These are phyloP conservation scores for Lepidocolaptes lacrymiger DNA, from an alignment of 2,797 vertebrate species.

Conservation along the genomic window DNA sequence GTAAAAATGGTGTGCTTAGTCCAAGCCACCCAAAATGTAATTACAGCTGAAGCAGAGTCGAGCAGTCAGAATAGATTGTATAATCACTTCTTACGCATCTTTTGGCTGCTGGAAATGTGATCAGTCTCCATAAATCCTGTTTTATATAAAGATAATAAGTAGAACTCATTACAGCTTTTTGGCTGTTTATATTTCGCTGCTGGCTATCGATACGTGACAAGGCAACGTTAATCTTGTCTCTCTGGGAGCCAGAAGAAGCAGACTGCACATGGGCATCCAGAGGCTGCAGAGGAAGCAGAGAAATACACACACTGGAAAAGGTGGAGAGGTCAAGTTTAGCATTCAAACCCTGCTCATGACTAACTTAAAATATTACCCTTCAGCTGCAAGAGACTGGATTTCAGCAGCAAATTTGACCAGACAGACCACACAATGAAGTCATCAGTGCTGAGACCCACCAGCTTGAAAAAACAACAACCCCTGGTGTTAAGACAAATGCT, in stretches of 20 bases:
- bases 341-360: slow-evolving; percentile 25
- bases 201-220: not conserved
- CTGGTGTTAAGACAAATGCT: slow-evolving; percentile 67
- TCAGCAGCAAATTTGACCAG: slow-evolving; percentile 57
- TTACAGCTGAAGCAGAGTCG: not conserved
- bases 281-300: slow-evolving; percentile 38
- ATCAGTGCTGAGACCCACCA: slow-evolving; percentile 52
- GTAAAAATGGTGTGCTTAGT: not conserved
- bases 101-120: slow-evolving; percentile 33
- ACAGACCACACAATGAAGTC: slow-evolving; percentile 66
- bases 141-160: slow-evolving; percentile 23
- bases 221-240: slow-evolving; percentile 3
- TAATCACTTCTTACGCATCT: not conserved
- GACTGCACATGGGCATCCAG: slow-evolving; percentile 15
- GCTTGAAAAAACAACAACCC: slow-evolving; percentile 50
- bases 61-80: not conserved
- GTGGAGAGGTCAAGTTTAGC: slow-evolving; percentile 58
- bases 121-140: slow-evolving; percentile 10
- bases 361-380: slow-evolving; percentile 62
- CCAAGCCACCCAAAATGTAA: not conserved
- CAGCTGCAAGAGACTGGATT: slow-evolving; percentile 33
- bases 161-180: slow-evolving; percentile 33
- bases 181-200: not conserved
- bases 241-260: not conserved
- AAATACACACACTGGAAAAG: slow-evolving; percentile 44